Evolutionary conservation across 2,888 invertebrate species (phyloP), one percentile per base, ranked within the genome.

Genomic region (Hyalella azteca): DNA sequence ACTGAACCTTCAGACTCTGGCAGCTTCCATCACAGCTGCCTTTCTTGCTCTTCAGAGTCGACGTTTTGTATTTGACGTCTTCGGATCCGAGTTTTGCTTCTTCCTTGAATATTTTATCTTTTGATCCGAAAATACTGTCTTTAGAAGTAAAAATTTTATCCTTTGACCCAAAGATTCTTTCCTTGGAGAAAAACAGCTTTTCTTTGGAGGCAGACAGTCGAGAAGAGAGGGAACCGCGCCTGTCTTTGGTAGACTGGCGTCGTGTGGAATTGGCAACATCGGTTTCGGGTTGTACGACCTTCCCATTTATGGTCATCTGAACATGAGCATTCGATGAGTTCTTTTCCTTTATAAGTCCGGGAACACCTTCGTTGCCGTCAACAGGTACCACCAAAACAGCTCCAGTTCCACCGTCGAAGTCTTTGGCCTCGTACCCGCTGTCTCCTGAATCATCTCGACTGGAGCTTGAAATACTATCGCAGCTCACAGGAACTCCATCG

Each of bases 1-100:
- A 82, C 73, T 82, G 82, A 19, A 81, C 59, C 60, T 81, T 82
- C 26, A 82, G 77, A 40, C 79, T 80, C 9, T 77, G 79, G 9
- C 80, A 79, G 48, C 80, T 77, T 77, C 80, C 66, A 36, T 66
- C 66, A 19, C 29, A 32, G 9, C 19, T 11, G 0, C n/a, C 36
- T 5, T 36, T 36, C 36, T 36, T 66, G n/a, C n/a, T 32, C 39
- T 66, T 66, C 66, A 66, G 36, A 66, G 36, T 66, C 13, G 32
- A 36, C 29, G 36, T 29, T 19, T 36, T 66, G 29, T 36, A 32
- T 36, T 66, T 36, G 26, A n/a, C 1, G 0, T 54, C 54, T 29
- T 54, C 29, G 26, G 54, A 54, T 19, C 54, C 54, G 26, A 22
- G 11, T n/a, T n/a, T n/a, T n/a, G n/a, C n/a, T n/a, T n/a, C n/a